Percentiles rank a stretch among this genome's conserved stretches.
phyloP scores from a whole-genome alignment of 2,888 invertebrate genomes.

The Apamea epomidion region DNA sequence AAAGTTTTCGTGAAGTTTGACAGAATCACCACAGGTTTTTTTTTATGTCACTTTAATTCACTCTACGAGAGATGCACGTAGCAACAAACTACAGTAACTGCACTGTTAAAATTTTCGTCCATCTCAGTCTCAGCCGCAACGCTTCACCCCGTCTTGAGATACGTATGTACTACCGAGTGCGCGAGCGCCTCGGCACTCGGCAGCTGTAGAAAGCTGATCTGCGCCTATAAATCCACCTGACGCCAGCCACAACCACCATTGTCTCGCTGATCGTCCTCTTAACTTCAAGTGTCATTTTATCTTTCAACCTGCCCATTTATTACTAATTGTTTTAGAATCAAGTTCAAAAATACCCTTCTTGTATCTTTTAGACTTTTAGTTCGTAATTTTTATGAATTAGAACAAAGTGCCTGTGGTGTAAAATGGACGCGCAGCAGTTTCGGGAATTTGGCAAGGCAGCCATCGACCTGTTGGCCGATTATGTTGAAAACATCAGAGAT shows the following conservation, averaged over 20 bases:
- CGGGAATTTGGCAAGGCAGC: slow-evolving; percentile 96
- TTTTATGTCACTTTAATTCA: background rate
- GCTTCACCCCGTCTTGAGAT: slow-evolving; percentile 37
- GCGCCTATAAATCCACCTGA: slow-evolving; percentile 84
- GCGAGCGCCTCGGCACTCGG: slow-evolving; percentile 59
- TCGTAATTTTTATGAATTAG: slow-evolving; percentile 49
- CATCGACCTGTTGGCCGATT: slow-evolving; percentile 97
- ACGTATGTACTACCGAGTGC: slow-evolving; percentile 46
- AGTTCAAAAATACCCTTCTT: slow-evolving; percentile 17
- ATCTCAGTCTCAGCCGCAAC: slow-evolving; percentile 12
- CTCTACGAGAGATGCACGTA: background rate
- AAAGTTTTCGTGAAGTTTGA: slow-evolving; percentile 6
- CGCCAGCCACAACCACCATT: slow-evolving; percentile 79
- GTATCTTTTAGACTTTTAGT: background rate
- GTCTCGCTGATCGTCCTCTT: slow-evolving; percentile 81
- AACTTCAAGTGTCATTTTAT: slow-evolving; percentile 71
- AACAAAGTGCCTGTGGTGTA: slow-evolving; percentile 68
- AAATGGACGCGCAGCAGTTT: slow-evolving; percentile 95
- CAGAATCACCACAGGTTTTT: background rate
- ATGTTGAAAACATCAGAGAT: slow-evolving; percentile 95
- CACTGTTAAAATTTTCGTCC: slow-evolving; percentile 15
- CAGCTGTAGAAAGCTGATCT: slow-evolving; percentile 83
- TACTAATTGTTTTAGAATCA: slow-evolving; percentile 20
- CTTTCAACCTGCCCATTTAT: slow-evolving; percentile 21
- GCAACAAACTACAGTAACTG: background rate